Evolutionary conservation across 2,888 invertebrate genomes (phyloP), one percentile per base, ranked within the genome.

Genomic region (Cheilosia impressa): DNA sequence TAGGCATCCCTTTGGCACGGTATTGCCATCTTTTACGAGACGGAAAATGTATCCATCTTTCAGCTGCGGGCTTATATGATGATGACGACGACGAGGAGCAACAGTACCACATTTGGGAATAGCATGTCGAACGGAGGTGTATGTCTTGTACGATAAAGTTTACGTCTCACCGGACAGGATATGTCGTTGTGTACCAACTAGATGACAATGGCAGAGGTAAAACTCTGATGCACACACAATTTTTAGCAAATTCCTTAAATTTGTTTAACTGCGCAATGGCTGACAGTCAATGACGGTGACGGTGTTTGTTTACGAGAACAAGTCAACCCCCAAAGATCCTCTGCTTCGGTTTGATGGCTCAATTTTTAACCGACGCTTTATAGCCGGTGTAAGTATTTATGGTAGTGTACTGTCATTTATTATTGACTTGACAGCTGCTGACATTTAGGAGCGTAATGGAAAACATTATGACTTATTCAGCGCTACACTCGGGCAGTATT

Each of bases 41-140:
- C 47, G 47, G 69, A 24, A 58, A 69, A 45, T 58, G 10, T 57
- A 69, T 58, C 47, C 69, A 47, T 43, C 22, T 57, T 57, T 47
- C 31, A 34, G 31, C 45, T 58, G 34, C 19, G 31, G 15, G 27
- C 17, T 9, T 27, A 47, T 63, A 31, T n/a, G n/a, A 43, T 13
- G 45, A n/a, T n/a, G n/a, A n/a, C n/a, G n/a, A n/a, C 2, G 43
- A 45, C 17, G n/a, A 62, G 31, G 5, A 47, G 24, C 17, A 43
- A 55, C 31, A 22, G 9, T 19, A 41, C 53, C 41, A 66, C 66
- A 41, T 53, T 43, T n/a, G 41, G 19, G 66, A 53, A 19, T 58
- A 22, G 19, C 43, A 3, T 7, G 5, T 24, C 58, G 22, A 13
- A n/a, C 2, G 24, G 7, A 24, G n/a, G 43, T 43, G 24, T 60